Evolutionary conservation across 1,140 invertebrate genomes (phyloP).

Genomic region (Harlomillsia oculata): DNA sequence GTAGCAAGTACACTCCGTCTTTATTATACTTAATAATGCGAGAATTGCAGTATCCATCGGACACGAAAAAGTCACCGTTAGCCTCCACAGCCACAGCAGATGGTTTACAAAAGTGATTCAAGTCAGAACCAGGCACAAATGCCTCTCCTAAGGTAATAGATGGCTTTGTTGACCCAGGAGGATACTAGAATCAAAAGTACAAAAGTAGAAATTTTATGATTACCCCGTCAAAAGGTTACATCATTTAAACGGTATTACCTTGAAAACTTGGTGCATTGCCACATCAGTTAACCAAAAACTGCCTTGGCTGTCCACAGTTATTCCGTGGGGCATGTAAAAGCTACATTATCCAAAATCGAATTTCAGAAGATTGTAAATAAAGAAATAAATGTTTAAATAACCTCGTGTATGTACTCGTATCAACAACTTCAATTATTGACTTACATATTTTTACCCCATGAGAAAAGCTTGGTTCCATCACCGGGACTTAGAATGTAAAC

Average conservation of each 20-base stretch:
- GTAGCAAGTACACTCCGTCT: slow-evolving; percentile 55
- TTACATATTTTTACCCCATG: slow-evolving; percentile 72
- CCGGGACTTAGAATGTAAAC: slow-evolving; percentile 61
- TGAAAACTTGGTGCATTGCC: slow-evolving; percentile 83
- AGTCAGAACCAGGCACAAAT: slow-evolving; percentile 69
- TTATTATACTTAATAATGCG: slow-evolving; percentile 73
- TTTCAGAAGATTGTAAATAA: too few species aligned
- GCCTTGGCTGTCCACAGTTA: slow-evolving; percentile 68
- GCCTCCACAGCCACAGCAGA: slow-evolving; percentile 73
- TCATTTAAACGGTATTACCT: slow-evolving; percentile 37
- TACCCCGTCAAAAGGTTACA: background rate
- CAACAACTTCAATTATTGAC: too few species aligned
- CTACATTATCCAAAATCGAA: slow-evolving; percentile 37
- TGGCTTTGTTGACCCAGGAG: slow-evolving; percentile 25
- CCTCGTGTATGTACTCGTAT: too few species aligned
- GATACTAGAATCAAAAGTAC: slow-evolving; percentile 17
- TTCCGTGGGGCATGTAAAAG: slow-evolving; percentile 88
- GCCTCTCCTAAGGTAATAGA: slow-evolving; percentile 41
- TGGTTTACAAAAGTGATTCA: slow-evolving; percentile 83
- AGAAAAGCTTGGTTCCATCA: slow-evolving; percentile 56
- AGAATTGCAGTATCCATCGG: slow-evolving; percentile 90
- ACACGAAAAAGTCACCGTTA: slow-evolving; percentile 81
- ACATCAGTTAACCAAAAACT: slow-evolving; percentile 90
- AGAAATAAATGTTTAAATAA: too few species aligned
- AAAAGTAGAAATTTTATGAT: background rate